Conservation (phyloP, 2,797 vertebrate species). For the Lates japonicus region DNA sequence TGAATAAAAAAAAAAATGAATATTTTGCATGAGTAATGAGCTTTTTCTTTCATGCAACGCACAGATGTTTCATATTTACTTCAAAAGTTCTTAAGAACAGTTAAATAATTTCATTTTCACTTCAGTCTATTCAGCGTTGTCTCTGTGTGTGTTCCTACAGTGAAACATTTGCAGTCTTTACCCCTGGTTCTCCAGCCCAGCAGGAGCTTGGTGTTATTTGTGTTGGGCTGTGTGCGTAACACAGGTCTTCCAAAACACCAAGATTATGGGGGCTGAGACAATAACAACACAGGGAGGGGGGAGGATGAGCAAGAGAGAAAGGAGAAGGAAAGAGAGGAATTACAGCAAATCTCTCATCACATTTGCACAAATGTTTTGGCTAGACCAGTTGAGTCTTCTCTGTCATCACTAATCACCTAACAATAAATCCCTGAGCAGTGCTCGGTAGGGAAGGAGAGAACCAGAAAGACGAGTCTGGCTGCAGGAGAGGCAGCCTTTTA, state of each 20-base stretch:
- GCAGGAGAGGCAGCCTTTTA: slow-evolving; percentile 28
- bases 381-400: slow-evolving; percentile 73
- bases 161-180: slow-evolving; percentile 37
- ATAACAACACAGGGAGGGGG: slow-evolving; percentile 40
- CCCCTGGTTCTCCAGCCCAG: slow-evolving; percentile 40
- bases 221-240: slow-evolving; percentile 41
- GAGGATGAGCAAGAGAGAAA: slow-evolving; percentile 67
- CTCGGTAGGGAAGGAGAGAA: slow-evolving; percentile 14
- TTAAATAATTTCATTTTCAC: slow-evolving; percentile 26
- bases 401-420: slow-evolving; percentile 80
- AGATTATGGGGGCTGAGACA: slow-evolving; percentile 61
- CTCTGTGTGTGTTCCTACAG: slow-evolving; percentile 55
- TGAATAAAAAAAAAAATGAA: slow-evolving; percentile 10
- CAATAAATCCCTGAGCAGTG: slow-evolving; percentile 63
- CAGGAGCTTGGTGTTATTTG: slow-evolving; percentile 58
- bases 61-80: slow-evolving; percentile 33
- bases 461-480: slow-evolving; percentile 24
- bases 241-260: slow-evolving; percentile 48
- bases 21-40: slow-evolving; percentile 8
- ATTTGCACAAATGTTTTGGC: slow-evolving; percentile 82
- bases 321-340: slow-evolving; percentile 70
- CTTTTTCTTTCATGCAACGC: background rate
- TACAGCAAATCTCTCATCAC: slow-evolving; percentile 76
- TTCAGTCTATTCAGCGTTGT: background rate
- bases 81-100: slow-evolving; percentile 20